Base-by-base conservation (phyloP, 2,113 vertebrate genomes). In the Macrotus californicus region DNA sequence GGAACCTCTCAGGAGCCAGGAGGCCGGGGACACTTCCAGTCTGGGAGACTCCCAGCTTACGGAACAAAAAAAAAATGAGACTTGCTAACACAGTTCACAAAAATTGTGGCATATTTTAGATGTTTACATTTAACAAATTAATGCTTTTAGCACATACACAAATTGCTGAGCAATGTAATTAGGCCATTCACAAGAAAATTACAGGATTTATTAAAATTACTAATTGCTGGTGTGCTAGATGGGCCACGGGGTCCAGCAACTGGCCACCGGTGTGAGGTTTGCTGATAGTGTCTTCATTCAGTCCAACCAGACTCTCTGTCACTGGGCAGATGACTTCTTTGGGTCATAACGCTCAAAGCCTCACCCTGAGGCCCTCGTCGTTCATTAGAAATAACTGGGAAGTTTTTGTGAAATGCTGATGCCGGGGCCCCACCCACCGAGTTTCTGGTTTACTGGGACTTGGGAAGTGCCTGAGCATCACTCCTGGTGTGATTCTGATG, bases 71-170 rank as follows among this genome's bases (percentile, higher is more conserved):
- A 66, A n/a, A 4, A 76, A 48, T 24, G 67, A 86, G 91, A 72
- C 73, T 64, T 34, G 86, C 54, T 67, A 91, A 73, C 48, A 31
- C 0, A 1, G 61, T 61, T 84, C 70, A 36, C 5, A 22, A 54
- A 67, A 69, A 89, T 69, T 52, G 75, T 24, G 18, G 83, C 64
- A 18, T 80, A 84, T 66, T 95, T 95, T 22, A 50, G 95, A 94
- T 94, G 95, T 95, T 97, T 94, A 91, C 95, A 82, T 89, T 75
- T 34, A 90, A 89, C 91, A 96, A 93, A 94, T 95, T 87, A 97
- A 94, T 94, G 87, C 88, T 85, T 91, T 95, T 50, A 87, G 90
- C 85, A 84, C 36, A 89, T 84, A 73, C 76, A 87, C 52, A 85
- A 76, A 96, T 92, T 88, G 76, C 94, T 80, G 85, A 90, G 93